Conservation (phyloP, 2,888 invertebrate species). For the Phyllotreta striolata region DNA sequence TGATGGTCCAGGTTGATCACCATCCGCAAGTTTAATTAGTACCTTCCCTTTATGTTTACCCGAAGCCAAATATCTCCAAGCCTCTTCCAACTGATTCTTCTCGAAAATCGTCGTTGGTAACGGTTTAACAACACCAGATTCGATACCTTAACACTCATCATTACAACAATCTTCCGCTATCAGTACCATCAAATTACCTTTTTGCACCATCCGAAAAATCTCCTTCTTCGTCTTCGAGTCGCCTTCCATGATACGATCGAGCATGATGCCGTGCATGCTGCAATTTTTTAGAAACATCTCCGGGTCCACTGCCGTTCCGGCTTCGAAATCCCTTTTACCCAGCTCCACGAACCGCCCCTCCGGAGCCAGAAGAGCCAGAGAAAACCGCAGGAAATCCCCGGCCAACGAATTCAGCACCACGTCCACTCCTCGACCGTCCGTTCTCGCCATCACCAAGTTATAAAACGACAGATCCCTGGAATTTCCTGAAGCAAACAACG, state of each 20-base stretch:
- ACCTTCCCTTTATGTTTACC: slow-evolving; percentile 85
- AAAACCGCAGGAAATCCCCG: slow-evolving; percentile 84
- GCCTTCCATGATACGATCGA: not conserved
- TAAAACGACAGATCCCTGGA: slow-evolving; percentile 89
- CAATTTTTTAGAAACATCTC: slow-evolving; percentile 74
- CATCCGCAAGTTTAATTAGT: slow-evolving; percentile 56
- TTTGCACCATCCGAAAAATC: not conserved
- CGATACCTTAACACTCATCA: slow-evolving; percentile 59
- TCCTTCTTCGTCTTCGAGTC: not conserved
- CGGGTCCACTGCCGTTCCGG: slow-evolving; percentile 68
- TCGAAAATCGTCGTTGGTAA: slow-evolving; percentile 70
- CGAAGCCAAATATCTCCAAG: slow-evolving; percentile 70
- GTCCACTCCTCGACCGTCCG: slow-evolving; percentile 66
- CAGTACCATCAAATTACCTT: not conserved
- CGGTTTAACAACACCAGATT: slow-evolving; percentile 72
- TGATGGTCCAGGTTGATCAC: slow-evolving; percentile 26
- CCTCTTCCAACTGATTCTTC: slow-evolving; percentile 71
- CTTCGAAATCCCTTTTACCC: slow-evolving; percentile 80
- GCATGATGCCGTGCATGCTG: slow-evolving; percentile 70
- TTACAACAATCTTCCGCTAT: not conserved
- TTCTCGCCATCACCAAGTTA: slow-evolving; percentile 79
- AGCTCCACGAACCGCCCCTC: slow-evolving; percentile 82
- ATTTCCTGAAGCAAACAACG: slow-evolving; percentile 66
- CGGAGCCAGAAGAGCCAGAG: slow-evolving; percentile 66
- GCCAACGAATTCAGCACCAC: slow-evolving; percentile 88